A percentile compares a stretch with the other conserved stretches of the same genome.
These are phyloP conservation scores for Drosophila barbarae DNA, from an alignment of 2,888 invertebrate species.

Conservation along the genomic window DNA sequence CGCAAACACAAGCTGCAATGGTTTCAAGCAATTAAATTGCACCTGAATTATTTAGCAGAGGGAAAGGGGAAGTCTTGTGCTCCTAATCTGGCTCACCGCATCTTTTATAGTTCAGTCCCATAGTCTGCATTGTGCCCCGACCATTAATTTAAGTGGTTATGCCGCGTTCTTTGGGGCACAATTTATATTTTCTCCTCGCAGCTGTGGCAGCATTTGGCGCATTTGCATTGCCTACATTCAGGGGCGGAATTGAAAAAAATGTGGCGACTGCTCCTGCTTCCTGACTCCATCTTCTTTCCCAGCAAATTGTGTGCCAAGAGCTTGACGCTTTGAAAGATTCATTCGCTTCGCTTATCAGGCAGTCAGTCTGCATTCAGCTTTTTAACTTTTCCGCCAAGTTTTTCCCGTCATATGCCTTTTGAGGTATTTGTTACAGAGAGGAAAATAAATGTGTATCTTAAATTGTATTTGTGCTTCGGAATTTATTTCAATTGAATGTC, in stretches of 20 bases:
- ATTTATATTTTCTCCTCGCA: constrained; percentile 42
- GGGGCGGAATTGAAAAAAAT: constrained; percentile 44
- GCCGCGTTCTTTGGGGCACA: constrained; percentile 29
- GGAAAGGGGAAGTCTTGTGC: neutral
- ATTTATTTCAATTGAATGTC: no score
- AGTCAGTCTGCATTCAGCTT: constrained; percentile 50
- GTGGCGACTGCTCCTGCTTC: constrained; percentile 32
- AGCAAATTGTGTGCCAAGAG: constrained; percentile 22
- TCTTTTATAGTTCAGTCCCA: constrained; percentile 25
- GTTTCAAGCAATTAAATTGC: constrained; percentile 9
- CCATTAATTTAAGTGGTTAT: constrained; percentile 40
- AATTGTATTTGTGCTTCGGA: neutral
- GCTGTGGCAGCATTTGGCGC: constrained; percentile 49
- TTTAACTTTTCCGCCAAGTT: constrained; percentile 55
- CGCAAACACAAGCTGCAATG: neutral
- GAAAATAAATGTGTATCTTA: neutral
- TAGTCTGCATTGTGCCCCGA: constrained; percentile 12
- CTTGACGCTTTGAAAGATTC: constrained; percentile 43
- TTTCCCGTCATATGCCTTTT: constrained; percentile 48
- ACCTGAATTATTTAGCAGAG: constrained; percentile 14
- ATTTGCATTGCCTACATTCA: constrained; percentile 53
- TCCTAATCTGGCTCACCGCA: constrained; percentile 26
- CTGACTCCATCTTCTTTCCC: neutral
- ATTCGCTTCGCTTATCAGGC: constrained; percentile 62
- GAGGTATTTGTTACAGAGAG: constrained; percentile 2